Evolutionary conservation across 2,888 invertebrate species (phyloP), one percentile per base, ranked within the genome.

Genomic region (Notodonta ziczac): DNA sequence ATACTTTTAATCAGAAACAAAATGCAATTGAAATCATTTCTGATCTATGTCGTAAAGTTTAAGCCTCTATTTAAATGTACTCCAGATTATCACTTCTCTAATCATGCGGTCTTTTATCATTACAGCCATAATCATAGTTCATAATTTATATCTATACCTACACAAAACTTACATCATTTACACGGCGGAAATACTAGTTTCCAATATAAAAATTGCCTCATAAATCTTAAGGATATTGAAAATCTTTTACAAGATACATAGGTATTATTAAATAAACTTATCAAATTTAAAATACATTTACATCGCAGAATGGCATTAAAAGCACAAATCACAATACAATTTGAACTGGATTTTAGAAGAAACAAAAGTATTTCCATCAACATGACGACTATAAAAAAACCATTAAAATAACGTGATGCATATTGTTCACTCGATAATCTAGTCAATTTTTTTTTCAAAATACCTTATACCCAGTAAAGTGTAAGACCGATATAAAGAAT

Each of bases 101-200:
- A 46, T 46, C 46, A 46, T n/a, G 9, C 35, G 52, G 54, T 39
- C 54, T 54, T 54, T 54, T 54, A 39, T 4, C 39, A 54, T 54
- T 39, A 54, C 54, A 54, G 54, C 39, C 39, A 39, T 54, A 24
- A 4, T 24, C 6, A 51, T 24, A 35, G 35, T 51, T 46, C 7
- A 46, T 46, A n/a, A 46, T n/a, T 46, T n/a, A 46, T 46, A 24
- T 24, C 24, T 24, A 24, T 24, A 24, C 24, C 4, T 6, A 46
- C 6, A 46, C 46, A 46, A n/a, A n/a, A 46, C 4, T 0, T n/a
- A 24, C 24, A 24, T 24, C n/a, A n/a, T 16, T 16, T 50, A 14
- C 16, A 50, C 16, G n/a, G 16, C 16, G 10, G 16, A 16, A 16
- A 14, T 16, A 14, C 16, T 9, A 16, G 9, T 50, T 50, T 50